Base-by-base conservation (phyloP, 2,888 invertebrate genomes). In the Ectemnius continuus region DNA sequence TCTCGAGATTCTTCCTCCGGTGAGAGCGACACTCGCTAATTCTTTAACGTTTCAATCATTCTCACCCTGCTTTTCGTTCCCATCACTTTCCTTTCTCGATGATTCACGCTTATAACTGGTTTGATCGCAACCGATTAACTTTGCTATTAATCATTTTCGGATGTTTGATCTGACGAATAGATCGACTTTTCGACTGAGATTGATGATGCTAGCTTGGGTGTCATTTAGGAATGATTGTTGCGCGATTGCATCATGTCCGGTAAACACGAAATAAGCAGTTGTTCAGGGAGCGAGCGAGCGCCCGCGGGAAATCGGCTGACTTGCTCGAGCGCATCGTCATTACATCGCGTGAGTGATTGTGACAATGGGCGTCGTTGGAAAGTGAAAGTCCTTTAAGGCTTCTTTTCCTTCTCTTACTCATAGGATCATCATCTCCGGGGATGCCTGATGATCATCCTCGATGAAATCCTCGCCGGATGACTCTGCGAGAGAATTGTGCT, bases 1-100 rank as follows among this genome's bases (percentile, higher is more conserved):
- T 90, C 90, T 59, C 87, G 91, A 74, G 91, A 91, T 70, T 90
- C 91, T 18, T 91, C 91, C 61, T 91, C 91, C 70, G 91, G 91
- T 91, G 70, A 89, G 89, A 36, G 2, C 8, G 36, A 36, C 11
- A 36, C 6, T 36, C 3, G 11, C 36, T 36, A 36, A 8, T 36
- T 36, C 5, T 36, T 36, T 11, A 36, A 6, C 36, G 11, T 36
- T 11, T 36, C 1, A 36, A 6, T 36, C 36, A 36, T 36, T 11
- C 5, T 36, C 11, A 36, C 8, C 1, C 36, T 8, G 1, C 8
- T 36, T 36, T 36, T 23, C 3, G 23, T 23, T 23, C 23, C 3
- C 23, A 23, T 23, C 23, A 23, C 23, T 23, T 23, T 23, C 23
- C 23, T 23, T 23, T 23, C 23, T 2, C 3, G 23, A 23, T 23